Evolutionary conservation across 2,113 vertebrate species (phyloP).

Genomic region (Andinoacara biseriatus): DNA sequence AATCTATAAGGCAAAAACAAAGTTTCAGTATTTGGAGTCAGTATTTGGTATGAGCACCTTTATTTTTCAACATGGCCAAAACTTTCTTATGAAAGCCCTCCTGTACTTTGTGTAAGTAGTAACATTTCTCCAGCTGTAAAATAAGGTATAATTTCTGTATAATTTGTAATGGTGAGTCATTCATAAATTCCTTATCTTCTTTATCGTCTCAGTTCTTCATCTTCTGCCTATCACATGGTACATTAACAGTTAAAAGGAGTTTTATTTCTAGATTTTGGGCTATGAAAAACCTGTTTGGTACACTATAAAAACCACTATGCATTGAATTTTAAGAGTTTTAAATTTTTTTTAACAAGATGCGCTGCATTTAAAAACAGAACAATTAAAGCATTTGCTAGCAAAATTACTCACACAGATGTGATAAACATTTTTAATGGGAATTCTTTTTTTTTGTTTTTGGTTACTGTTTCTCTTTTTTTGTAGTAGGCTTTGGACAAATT

Average conservation of each 20-base stretch:
- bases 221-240: too few relatives aligned
- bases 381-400: neutral
- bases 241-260: neutral
- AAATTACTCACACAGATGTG: conserved; percentile 20
- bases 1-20: too few relatives aligned
- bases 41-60: too few relatives aligned
- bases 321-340: neutral
- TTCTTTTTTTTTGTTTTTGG: neutral
- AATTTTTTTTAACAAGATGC: neutral
- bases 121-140: too few relatives aligned
- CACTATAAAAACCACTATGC: neutral
- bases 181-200: too few relatives aligned
- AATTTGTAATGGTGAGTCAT: too few relatives aligned
- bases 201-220: too few relatives aligned
- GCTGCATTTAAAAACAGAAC: neutral
- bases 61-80: too few relatives aligned
- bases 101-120: too few relatives aligned
- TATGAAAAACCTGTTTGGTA: neutral
- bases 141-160: too few relatives aligned
- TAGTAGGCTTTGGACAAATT: conserved; percentile 38
- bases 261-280: neutral
- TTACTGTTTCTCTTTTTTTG: neutral
- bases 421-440: neutral
- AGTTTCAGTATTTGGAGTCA: too few relatives aligned
- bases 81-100: too few relatives aligned